Evolutionary conservation across 2,888 invertebrate genomes (phyloP).

Genomic region (Polydesmus complanatus): DNA sequence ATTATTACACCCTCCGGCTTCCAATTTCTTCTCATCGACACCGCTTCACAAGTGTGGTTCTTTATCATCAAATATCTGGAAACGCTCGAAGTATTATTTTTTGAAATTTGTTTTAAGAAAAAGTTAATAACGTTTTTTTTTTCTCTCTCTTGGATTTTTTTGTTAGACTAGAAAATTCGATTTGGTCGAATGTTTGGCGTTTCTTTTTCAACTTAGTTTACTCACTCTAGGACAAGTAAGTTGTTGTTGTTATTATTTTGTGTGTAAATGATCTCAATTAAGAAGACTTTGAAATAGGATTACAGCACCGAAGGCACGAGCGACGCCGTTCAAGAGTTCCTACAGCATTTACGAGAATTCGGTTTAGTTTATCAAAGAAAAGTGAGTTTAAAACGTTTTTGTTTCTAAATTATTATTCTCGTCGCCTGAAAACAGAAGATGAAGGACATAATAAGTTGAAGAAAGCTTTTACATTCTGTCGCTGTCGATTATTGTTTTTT

Average conservation of each 20-base stretch:
- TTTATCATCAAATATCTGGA: constrained; percentile 92
- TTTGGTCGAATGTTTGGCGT: constrained; percentile 81
- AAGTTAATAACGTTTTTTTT: neutral
- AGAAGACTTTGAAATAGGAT: constrained; percentile 43
- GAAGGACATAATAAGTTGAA: too few species aligned
- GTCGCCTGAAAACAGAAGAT: too few species aligned
- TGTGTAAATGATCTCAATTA: neutral
- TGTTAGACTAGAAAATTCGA: constrained; percentile 54
- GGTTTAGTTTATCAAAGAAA: constrained; percentile 94
- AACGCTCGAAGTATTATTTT: constrained; percentile 53
- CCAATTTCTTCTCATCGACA: constrained; percentile 87
- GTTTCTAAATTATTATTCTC: neutral
- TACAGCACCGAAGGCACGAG: constrained; percentile 92
- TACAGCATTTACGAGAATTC: constrained; percentile 92
- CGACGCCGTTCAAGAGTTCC: constrained; percentile 67
- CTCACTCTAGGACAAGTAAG: constrained; percentile 74
- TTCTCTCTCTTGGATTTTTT: constrained; percentile 8
- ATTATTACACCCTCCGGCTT: constrained; percentile 91
- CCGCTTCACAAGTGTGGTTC: constrained; percentile 90
- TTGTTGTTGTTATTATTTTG: neutral
- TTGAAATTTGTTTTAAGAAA: constrained; percentile 2
- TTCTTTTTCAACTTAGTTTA: constrained; percentile 92
- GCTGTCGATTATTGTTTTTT: too few species aligned
- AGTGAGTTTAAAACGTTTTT: constrained; percentile 35
- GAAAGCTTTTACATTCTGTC: too few species aligned